These are phyloP conservation scores for Cylindroiulus punctatus DNA, from an alignment of 2,888 invertebrate species.

Conservation along the genomic window DNA sequence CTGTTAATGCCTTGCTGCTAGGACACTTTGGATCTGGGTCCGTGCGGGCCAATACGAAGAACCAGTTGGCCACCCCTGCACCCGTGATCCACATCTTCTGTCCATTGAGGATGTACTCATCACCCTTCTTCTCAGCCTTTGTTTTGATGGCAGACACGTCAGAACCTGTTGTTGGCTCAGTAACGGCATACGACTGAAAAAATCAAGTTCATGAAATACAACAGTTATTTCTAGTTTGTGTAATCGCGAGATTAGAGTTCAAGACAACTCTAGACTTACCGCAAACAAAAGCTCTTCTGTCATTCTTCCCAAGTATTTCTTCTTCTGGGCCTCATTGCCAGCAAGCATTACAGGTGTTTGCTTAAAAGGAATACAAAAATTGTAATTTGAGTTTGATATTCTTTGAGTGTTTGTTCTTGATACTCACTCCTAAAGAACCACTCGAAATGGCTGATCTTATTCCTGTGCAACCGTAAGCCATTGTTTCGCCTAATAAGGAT, in stretches of 20 bases:
- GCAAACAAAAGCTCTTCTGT: slow-evolving; percentile 90
- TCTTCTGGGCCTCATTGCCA: slow-evolving; percentile 89
- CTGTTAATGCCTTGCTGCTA: slow-evolving; percentile 93
- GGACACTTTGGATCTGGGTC: slow-evolving; percentile 91
- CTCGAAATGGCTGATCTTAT: slow-evolving; percentile 90
- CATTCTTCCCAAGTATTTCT: slow-evolving; percentile 91
- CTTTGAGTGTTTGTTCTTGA: neutral
- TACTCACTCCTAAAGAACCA: slow-evolving; percentile 77
- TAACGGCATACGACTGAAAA: slow-evolving; percentile 88
- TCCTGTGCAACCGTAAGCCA: slow-evolving; percentile 93
- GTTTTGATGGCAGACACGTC: slow-evolving; percentile 94
- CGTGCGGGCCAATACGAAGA: slow-evolving; percentile 93
- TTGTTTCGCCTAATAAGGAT: slow-evolving; percentile 86
- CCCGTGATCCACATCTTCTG: slow-evolving; percentile 99
- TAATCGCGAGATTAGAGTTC: too few species aligned
- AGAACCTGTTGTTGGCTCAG: slow-evolving; percentile 95
- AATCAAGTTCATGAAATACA: neutral
- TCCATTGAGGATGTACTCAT: slow-evolving; percentile 92
- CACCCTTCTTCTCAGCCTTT: slow-evolving; percentile 91
- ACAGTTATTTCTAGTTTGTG: too few species aligned
- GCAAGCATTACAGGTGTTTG: slow-evolving; percentile 86
- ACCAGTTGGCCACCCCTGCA: slow-evolving; percentile 96
- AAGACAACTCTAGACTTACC: slow-evolving; percentile 73
- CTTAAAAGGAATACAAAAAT: slow-evolving; percentile 70
- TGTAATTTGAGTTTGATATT: too few species aligned